These are phyloP conservation scores for Sebastiscus tertius DNA, from an alignment of 2,797 vertebrate genomes.

Conservation along the genomic window DNA sequence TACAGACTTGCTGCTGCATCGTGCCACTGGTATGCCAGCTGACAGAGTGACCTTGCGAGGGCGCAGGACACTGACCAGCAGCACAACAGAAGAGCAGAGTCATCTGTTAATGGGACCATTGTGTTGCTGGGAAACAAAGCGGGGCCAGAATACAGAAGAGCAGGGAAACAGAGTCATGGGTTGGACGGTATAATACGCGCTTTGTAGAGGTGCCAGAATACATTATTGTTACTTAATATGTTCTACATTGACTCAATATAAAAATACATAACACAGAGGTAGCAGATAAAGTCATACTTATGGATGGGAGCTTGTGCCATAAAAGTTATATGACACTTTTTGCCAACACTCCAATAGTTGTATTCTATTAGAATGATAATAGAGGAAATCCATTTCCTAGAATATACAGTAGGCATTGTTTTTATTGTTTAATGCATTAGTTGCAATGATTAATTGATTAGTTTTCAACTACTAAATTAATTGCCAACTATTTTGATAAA, in stretches of 20 bases:
- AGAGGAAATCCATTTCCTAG: neutral
- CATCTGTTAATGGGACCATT: slow-evolving; percentile 73
- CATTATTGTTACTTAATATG: slow-evolving; percentile 9
- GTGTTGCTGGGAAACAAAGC: slow-evolving; percentile 67
- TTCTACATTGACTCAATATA: slow-evolving; percentile 19
- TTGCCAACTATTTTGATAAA: no score
- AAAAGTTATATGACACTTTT: neutral
- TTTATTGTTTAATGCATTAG: neutral
- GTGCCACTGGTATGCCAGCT: slow-evolving; percentile 47
- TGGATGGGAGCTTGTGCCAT: neutral
- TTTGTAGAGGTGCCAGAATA: slow-evolving; percentile 51
- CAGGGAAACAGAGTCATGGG: slow-evolving; percentile 47
- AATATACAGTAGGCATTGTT: neutral
- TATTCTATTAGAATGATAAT: neutral
- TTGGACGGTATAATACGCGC: slow-evolving; percentile 34
- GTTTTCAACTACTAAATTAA: no score
- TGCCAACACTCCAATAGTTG: neutral
- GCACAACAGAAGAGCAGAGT: slow-evolving; percentile 78
- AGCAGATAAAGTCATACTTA: neutral
- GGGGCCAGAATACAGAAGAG: slow-evolving; percentile 44
- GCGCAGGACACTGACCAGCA: slow-evolving; percentile 28
- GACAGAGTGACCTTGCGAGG: slow-evolving; percentile 54
- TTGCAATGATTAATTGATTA: no score
- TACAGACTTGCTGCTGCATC: slow-evolving; percentile 7
- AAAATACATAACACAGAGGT: neutral